These are phyloP conservation scores for Pentamera pediparva DNA, from an alignment of 53 echinoderm and acorn worm species.

Conservation along the genomic window DNA sequence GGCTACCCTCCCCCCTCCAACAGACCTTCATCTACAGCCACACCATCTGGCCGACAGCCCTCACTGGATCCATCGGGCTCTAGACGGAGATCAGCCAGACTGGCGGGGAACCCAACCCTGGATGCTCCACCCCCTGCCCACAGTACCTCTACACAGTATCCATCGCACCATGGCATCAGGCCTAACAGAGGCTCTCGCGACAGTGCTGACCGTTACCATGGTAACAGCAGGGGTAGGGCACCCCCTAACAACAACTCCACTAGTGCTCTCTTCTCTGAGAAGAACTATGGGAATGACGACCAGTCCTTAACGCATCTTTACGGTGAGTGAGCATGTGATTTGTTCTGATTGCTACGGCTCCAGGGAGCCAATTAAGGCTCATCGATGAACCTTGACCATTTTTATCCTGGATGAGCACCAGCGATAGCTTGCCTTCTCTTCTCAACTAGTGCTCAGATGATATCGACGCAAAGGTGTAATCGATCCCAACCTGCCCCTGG, in stretches of 20 bases:
- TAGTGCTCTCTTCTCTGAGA: constrained; percentile 6
- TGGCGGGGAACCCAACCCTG: neutral
- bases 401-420: too few relatives aligned
- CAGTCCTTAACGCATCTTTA: constrained; percentile 48
- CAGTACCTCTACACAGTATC: constrained; percentile 8
- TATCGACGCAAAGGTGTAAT: too few relatives aligned
- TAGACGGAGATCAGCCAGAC: constrained; percentile 4
- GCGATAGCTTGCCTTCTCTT: too few relatives aligned
- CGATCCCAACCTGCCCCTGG: too few relatives aligned
- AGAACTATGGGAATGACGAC: constrained; percentile 14
- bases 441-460: too few relatives aligned
- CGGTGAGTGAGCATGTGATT: constrained; percentile 43
- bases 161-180: neutral
- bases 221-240: neutral
- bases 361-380: too few relatives aligned
- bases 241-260: neutral
- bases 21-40: constrained; percentile 3
- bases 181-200: neutral
- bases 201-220: neutral
- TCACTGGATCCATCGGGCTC: neutral
- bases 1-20: too few relatives aligned
- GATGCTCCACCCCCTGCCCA: neutral
- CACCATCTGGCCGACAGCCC: neutral
- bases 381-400: too few relatives aligned
- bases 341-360: too few relatives aligned